Conservation (phyloP, 2,113 vertebrate species). For the Platycercus adscitus region DNA sequence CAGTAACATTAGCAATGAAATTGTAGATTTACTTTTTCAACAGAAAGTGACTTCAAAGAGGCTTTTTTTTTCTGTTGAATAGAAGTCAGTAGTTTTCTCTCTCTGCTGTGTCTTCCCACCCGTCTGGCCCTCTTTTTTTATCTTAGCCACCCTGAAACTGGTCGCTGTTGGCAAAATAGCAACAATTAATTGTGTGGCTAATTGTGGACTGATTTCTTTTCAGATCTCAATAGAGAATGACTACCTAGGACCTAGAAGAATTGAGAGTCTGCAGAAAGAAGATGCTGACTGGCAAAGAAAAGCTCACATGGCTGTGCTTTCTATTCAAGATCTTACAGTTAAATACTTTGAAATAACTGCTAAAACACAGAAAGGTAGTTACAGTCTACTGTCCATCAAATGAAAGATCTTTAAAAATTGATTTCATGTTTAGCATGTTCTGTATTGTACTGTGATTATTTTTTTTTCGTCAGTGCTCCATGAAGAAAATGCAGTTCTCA, state of each 20-base stretch:
- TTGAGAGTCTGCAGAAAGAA: slow-evolving; percentile 91
- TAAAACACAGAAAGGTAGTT: slow-evolving; percentile 93
- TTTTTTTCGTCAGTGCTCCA: not conserved
- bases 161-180: not conserved
- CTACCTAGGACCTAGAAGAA: slow-evolving; percentile 93
- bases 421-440: not conserved
- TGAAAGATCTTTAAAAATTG: not conserved
- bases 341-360: slow-evolving; percentile 98
- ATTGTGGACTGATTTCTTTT: slow-evolving; percentile 38
- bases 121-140: not conserved
- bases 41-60: not conserved
- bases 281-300: slow-evolving; percentile 96
- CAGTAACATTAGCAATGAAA: not conserved
- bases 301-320: slow-evolving; percentile 91
- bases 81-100: not conserved
- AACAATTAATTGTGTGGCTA: not conserved
- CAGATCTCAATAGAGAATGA: slow-evolving; percentile 97
- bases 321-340: slow-evolving; percentile 96
- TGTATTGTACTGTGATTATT: not conserved
- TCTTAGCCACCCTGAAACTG: not conserved
- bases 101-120: not conserved
- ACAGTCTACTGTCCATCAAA: not conserved
- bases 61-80: not conserved
- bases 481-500: not conserved
- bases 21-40: not conserved